Conservation (phyloP, 1,140 invertebrate genomes). For the Drosophila sulfurigaster region DNA sequence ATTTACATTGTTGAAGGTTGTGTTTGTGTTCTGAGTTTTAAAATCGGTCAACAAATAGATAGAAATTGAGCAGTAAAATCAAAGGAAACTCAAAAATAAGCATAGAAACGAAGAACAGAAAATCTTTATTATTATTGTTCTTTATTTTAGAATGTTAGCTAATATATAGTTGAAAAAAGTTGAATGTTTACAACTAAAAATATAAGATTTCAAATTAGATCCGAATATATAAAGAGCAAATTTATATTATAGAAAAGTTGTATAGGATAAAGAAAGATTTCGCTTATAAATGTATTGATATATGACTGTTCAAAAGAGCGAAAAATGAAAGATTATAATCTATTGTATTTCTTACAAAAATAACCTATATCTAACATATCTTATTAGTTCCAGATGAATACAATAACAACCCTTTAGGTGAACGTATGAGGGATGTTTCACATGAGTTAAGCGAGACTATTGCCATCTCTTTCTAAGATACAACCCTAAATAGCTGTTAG, state of each 20-base stretch:
- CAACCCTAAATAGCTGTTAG: not conserved
- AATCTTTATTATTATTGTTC: too few relatives aligned
- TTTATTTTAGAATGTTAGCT: too few relatives aligned
- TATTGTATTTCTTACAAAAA: not conserved
- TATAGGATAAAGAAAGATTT: not conserved
- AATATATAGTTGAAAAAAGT: too few relatives aligned
- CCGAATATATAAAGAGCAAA: not conserved
- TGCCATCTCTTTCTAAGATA: conserved; percentile 5
- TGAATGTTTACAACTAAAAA: too few relatives aligned
- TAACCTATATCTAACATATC: not conserved
- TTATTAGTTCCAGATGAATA: conserved; percentile 16
- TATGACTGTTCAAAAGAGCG: not conserved
- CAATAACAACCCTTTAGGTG: conserved; percentile 1
- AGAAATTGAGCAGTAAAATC: not conserved
- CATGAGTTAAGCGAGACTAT: not conserved
- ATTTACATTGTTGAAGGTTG: conserved; percentile 54
- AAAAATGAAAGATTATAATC: not conserved
- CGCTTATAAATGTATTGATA: not conserved
- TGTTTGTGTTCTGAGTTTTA: conserved; percentile 15
- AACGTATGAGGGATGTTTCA: conserved; percentile 6
- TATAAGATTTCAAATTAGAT: too few relatives aligned
- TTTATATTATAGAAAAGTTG: not conserved
- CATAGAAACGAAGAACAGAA: too few relatives aligned
- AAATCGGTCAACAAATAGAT: conserved; percentile 45
- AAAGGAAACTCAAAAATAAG: not conserved